A percentile compares a stretch with the other conserved stretches of the same genome.
These are phyloP conservation scores for Scophthalmus maximus DNA, from an alignment of 2,113 vertebrate species.

Conservation along the genomic window DNA sequence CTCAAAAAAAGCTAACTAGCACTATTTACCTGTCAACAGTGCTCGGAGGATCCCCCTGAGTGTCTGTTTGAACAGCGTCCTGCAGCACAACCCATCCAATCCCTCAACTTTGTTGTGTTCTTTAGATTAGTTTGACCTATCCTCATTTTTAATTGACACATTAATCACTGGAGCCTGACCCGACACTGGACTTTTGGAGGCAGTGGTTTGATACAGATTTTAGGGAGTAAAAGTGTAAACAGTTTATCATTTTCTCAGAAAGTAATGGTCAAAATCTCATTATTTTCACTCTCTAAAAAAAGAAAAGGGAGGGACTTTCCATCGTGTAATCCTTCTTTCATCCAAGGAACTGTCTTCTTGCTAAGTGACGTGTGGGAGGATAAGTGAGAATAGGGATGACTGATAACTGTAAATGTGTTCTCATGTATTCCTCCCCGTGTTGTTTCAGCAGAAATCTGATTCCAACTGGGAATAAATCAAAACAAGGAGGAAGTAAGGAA, in stretches of 20 bases:
- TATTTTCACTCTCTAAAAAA: background rate
- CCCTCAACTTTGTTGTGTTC: no score
- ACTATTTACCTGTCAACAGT: slow-evolving; percentile 17
- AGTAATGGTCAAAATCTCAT: background rate
- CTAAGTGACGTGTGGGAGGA: background rate
- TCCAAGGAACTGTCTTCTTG: background rate
- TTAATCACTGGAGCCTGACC: background rate
- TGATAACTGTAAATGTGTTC: slow-evolving; percentile 2
- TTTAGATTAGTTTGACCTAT: no score
- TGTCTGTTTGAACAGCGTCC: background rate
- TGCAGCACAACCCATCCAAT: background rate
- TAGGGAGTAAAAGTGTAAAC: no score
- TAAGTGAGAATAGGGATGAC: slow-evolving; percentile 16
- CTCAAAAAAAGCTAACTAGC: background rate
- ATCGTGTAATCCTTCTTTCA: background rate
- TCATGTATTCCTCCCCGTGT: background rate
- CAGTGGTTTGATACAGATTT: no score
- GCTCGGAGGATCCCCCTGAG: background rate
- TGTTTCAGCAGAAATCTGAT: background rate
- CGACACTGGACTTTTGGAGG: no score
- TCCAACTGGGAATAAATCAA: background rate
- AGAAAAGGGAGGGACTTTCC: background rate
- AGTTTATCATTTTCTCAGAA: background rate
- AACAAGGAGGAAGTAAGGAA: background rate
- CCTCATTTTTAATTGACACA: no score